These are phyloP conservation scores for Pangasianodon gigas DNA, from an alignment of 2,113 vertebrate genomes.

Conservation along the genomic window DNA sequence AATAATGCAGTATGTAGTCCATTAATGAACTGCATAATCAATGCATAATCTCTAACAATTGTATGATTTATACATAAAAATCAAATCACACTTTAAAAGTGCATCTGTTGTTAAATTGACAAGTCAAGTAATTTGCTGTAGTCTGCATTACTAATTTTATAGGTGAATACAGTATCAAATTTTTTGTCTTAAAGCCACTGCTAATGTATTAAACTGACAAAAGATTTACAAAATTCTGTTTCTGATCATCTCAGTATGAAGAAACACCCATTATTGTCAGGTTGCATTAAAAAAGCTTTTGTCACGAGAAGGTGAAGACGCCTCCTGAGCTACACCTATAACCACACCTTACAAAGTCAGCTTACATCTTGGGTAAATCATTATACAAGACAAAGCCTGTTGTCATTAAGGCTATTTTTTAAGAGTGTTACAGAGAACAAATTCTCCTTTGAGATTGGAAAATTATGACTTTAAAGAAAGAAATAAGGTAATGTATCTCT, in stretches of 20 bases:
- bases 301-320: not conserved
- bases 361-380: not conserved
- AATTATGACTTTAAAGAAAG: not conserved
- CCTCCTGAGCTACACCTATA: not conserved
- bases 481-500: not conserved
- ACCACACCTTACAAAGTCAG: not conserved
- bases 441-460: not conserved
- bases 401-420: not conserved
- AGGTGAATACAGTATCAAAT: not conserved
- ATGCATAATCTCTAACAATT: no score
- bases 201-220: not conserved
- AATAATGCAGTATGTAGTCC: no score
- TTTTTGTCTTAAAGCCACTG: not conserved
- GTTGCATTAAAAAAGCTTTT: not conserved
- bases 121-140: no score
- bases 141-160: no score
- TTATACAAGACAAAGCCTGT: not conserved
- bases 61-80: not conserved
- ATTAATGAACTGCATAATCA: no score
- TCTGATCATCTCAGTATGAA: not conserved
- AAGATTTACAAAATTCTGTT: no score
- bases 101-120: not conserved
- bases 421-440: not conserved
- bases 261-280: not conserved
- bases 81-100: not conserved